phyloP scores from a whole-genome alignment of 2,888 invertebrate species.

The Trimorus sp. region DNA sequence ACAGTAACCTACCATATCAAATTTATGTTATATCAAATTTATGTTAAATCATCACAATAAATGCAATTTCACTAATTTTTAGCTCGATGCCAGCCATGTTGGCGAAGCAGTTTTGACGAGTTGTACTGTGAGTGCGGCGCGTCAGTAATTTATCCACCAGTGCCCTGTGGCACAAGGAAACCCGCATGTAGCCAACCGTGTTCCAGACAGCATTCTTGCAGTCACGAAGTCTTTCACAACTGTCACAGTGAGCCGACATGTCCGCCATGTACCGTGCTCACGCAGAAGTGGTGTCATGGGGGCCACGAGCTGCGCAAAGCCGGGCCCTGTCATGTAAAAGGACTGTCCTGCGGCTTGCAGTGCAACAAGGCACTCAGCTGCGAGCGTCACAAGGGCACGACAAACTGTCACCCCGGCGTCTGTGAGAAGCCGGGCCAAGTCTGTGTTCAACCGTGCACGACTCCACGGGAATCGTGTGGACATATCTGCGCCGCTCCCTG shows the following conservation, averaged over 20 bases:
- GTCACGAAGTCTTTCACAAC: conserved; percentile 91
- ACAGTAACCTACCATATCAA: not conserved
- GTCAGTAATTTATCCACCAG: conserved; percentile 93
- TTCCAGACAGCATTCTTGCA: conserved; percentile 88
- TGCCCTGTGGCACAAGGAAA: conserved; percentile 94
- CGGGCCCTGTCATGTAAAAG: conserved; percentile 92
- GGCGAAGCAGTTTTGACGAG: conserved; percentile 89
- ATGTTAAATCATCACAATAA: not conserved
- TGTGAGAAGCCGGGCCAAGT: conserved; percentile 86
- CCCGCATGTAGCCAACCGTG: conserved; percentile 92
- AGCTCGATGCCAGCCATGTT: conserved; percentile 79
- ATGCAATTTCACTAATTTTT: not conserved
- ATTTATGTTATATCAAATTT: no score
- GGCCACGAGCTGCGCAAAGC: conserved; percentile 92
- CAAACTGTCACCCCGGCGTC: conserved; percentile 89
- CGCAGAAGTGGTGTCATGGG: conserved; percentile 92
- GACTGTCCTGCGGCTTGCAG: conserved; percentile 94
- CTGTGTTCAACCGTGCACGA: conserved; percentile 92
- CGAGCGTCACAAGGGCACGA: conserved; percentile 91
- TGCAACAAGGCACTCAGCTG: conserved; percentile 92
- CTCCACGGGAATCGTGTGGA: conserved; percentile 81
- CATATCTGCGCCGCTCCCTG: conserved; percentile 83
- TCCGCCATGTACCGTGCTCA: conserved; percentile 93
- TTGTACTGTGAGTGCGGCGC: conserved; percentile 95
- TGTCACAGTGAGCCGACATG: conserved; percentile 90